Conservation (phyloP, 2,888 invertebrate genomes). For the Pachymerium ferrugineum region DNA sequence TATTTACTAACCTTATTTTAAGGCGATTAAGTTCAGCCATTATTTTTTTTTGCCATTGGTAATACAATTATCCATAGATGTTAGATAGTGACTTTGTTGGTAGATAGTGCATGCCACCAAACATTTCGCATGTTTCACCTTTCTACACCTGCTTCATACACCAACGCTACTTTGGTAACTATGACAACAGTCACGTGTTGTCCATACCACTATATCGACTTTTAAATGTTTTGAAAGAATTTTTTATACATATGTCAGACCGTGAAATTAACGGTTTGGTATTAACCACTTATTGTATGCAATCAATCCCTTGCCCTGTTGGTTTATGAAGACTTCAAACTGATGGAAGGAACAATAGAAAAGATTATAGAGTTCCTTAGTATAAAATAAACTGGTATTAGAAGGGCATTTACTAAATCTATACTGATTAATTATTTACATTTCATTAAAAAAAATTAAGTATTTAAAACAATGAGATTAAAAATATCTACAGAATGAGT, state of each 20-base stretch:
- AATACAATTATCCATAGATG: neutral
- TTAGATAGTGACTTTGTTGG: neutral
- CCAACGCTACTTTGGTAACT: neutral
- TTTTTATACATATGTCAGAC: neutral
- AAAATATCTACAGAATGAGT: too few species aligned
- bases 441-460: too few species aligned
- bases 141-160: neutral
- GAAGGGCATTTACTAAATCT: too few species aligned
- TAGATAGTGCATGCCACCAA: neutral
- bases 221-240: neutral
- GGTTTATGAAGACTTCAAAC: too few species aligned
- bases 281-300: too few species aligned
- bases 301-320: too few species aligned
- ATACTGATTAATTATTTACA: too few species aligned
- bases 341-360: too few species aligned
- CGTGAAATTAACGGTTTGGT: neutral
- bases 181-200: slow-evolving; percentile 1
- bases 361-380: too few species aligned
- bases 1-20: neutral
- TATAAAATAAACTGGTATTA: too few species aligned
- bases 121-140: neutral
- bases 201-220: neutral
- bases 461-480: too few species aligned
- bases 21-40: neutral
- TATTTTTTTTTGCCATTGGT: neutral